phyloP scores from a whole-genome alignment of 2,113 vertebrate species.

The Xenus cinereus region DNA sequence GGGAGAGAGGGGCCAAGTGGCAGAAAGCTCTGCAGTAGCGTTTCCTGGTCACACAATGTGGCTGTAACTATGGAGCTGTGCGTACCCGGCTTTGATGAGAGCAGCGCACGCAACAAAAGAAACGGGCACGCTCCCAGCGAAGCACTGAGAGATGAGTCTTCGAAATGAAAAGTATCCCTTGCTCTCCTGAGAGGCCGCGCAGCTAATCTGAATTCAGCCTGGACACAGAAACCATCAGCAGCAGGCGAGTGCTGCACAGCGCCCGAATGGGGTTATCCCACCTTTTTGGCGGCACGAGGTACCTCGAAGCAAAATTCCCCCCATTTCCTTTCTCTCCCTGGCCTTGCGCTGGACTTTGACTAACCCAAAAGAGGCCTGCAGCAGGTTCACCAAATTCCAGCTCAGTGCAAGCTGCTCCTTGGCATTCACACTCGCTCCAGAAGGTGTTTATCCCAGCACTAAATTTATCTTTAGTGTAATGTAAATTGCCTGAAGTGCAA shows the following conservation, averaged over 20 bases:
- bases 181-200: neutral
- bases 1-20: neutral
- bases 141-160: neutral
- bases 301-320: neutral
- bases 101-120: neutral
- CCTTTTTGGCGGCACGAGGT: neutral
- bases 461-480: neutral
- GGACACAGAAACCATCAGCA: neutral
- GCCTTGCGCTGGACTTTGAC: neutral
- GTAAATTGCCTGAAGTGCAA: constrained; percentile 13
- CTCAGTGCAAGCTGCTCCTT: neutral
- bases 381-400: neutral
- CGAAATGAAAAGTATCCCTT: neutral
- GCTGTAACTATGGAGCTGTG: neutral
- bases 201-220: neutral
- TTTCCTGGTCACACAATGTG: neutral
- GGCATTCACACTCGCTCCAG: neutral
- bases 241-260: neutral
- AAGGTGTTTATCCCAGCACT: constrained; percentile 4
- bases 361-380: neutral
- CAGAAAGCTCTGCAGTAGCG: neutral
- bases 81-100: neutral
- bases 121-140: accelerated
- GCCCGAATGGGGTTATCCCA: neutral
- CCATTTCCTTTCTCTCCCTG: neutral